A percentile compares a stretch with the other conserved stretches of the same genome.
Evolutionary conservation across 2,888 invertebrate species (phyloP).

Genomic region (Cephus runcator): DNA sequence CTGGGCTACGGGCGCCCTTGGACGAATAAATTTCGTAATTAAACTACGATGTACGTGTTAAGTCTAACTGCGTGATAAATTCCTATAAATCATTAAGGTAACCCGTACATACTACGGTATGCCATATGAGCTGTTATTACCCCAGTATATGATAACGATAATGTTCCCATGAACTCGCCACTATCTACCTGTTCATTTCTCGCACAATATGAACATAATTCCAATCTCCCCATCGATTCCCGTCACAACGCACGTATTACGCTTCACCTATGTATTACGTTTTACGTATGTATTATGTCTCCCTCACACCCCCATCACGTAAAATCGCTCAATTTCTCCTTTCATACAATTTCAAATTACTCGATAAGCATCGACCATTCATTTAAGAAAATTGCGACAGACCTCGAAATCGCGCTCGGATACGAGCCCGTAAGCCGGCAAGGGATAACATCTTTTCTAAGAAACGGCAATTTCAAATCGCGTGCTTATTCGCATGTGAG

Average conservation of each 20-base stretch:
- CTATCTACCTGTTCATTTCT: constrained; percentile 28
- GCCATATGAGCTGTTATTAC: constrained; percentile 47
- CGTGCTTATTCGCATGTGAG: not conserved
- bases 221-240: constrained; percentile 26
- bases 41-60: constrained; percentile 17
- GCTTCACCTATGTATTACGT: not conserved
- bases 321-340: not conserved
- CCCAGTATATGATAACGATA: constrained; percentile 44
- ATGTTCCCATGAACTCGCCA: constrained; percentile 48
- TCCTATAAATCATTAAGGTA: constrained; percentile 42
- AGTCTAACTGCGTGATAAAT: constrained; percentile 46
- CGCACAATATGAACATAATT: constrained; percentile 21
- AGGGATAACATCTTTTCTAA: not conserved
- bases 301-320: not conserved
- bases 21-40: not conserved
- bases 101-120: constrained; percentile 32
- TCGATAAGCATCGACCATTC: not conserved
- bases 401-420: not conserved
- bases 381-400: not conserved
- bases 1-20: not conserved
- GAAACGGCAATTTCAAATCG: not conserved
- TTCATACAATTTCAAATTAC: not conserved
- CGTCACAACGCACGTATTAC: constrained; percentile 6
- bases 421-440: not conserved
- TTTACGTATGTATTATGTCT: not conserved